Conservation (phyloP, 2,888 invertebrate genomes). For the Caenorhabditis sinica region DNA sequence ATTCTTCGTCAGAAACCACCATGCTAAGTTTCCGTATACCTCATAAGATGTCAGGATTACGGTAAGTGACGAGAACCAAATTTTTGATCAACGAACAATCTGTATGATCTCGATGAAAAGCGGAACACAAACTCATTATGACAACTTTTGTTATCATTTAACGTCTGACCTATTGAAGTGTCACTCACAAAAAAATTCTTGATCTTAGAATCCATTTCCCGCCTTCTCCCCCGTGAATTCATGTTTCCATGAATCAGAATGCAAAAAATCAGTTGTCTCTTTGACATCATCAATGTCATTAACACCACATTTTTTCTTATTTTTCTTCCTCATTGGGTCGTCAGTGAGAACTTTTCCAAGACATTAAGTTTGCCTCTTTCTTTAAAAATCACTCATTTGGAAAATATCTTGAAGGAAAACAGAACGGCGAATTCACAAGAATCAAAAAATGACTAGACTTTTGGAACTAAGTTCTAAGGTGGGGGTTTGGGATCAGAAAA, state of each 20-base stretch:
- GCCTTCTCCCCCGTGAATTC: slow-evolving; percentile 42
- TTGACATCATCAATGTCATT: slow-evolving; percentile 59
- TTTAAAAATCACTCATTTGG: slow-evolving; percentile 25
- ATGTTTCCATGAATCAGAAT: slow-evolving; percentile 38
- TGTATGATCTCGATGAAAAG: neutral
- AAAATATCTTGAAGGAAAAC: neutral
- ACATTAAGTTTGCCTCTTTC: slow-evolving; percentile 12
- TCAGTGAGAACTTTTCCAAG: slow-evolving; percentile 4
- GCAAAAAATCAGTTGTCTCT: slow-evolving; percentile 24
- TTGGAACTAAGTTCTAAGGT: neutral
- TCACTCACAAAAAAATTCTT: slow-evolving; percentile 10
- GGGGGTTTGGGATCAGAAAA: neutral
- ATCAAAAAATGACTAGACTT: slow-evolving; percentile 15
- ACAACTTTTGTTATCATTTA: slow-evolving; percentile 11
- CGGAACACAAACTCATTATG: neutral
- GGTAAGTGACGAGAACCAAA: neutral
- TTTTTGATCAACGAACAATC: too few relatives aligned
- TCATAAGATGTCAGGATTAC: slow-evolving; percentile 7
- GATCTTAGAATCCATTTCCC: slow-evolving; percentile 45
- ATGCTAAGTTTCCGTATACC: neutral
- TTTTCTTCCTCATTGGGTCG: slow-evolving; percentile 31
- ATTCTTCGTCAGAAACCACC: neutral
- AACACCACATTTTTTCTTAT: neutral
- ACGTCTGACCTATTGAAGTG: slow-evolving; percentile 5
- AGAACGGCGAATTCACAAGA: slow-evolving; percentile 4